Conservation (phyloP, 1,140 invertebrate species). For the Polyergus mexicanus region DNA sequence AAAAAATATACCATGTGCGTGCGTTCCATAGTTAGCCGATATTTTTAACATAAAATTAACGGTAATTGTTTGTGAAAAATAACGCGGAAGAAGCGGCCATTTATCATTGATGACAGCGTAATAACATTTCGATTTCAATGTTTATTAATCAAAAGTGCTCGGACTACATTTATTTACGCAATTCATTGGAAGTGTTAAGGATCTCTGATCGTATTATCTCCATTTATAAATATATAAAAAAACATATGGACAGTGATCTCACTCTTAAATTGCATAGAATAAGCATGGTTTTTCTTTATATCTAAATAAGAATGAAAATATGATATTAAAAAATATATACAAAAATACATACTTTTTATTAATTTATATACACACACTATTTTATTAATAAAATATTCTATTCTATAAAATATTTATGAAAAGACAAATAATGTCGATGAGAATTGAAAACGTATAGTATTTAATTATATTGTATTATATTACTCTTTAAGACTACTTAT, state of each 20-base stretch:
- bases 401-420: too few relatives aligned
- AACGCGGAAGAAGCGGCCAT: background rate
- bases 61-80: conserved; percentile 46
- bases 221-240: background rate
- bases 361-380: background rate
- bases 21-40: background rate
- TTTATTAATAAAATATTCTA: background rate
- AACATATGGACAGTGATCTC: background rate
- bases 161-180: conserved; percentile 9
- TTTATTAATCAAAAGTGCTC: conserved; percentile 29
- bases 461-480: background rate
- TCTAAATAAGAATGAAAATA: background rate
- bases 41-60: conserved; percentile 31
- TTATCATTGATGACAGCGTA: background rate
- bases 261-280: background rate
- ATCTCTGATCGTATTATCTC: conserved; percentile 4
- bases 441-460: background rate
- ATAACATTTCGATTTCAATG: conserved; percentile 5
- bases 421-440: background rate
- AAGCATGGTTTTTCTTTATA: background rate
- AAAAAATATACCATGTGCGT: background rate
- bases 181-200: background rate
- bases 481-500: background rate
- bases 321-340: background rate
- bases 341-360: background rate